Evolutionary conservation across 2,113 vertebrate species (phyloP).

Genomic region (Cromileptes altivelis): DNA sequence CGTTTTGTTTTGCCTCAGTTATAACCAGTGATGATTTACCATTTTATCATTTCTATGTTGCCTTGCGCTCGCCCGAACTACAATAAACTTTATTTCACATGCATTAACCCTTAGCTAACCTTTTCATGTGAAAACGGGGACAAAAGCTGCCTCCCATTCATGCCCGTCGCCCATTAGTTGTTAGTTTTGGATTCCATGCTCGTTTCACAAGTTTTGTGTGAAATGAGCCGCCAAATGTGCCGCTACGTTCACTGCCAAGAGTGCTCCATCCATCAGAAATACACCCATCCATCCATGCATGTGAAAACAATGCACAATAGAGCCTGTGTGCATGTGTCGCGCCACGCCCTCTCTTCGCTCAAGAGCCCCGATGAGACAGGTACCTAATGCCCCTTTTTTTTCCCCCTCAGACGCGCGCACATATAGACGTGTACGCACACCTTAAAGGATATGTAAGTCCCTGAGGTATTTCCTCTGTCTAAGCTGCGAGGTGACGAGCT

Average conservation of each 20-base stretch:
- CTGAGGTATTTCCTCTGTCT: slow-evolving; percentile 73
- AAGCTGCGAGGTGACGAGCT: slow-evolving; percentile 72
- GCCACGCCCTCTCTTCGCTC: slow-evolving; percentile 31
- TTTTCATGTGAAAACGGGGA: neutral
- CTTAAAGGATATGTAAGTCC: slow-evolving; percentile 61
- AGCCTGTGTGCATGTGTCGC: slow-evolving; percentile 52
- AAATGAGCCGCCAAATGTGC: slow-evolving; percentile 38
- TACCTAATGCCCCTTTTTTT: slow-evolving; percentile 59
- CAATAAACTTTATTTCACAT: neutral
- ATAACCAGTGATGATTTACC: neutral
- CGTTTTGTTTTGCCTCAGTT: neutral
- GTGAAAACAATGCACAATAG: slow-evolving; percentile 73
- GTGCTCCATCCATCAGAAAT: slow-evolving; percentile 29
- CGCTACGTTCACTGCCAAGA: slow-evolving; percentile 15
- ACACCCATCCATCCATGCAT: slow-evolving; percentile 17
- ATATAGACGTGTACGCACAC: slow-evolving; percentile 51
- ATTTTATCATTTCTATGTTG: neutral
- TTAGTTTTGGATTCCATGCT: slow-evolving; percentile 37
- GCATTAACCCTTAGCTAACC: slow-evolving; percentile 1
- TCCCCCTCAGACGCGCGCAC: neutral
- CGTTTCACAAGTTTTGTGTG: slow-evolving; percentile 24
- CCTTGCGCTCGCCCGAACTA: neutral
- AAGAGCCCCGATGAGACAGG: slow-evolving; percentile 60
- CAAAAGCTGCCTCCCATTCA: neutral
- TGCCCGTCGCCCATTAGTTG: rapidly evolving